Conservation (phyloP, 1,140 invertebrate genomes). For the Eumaeus atala region DNA sequence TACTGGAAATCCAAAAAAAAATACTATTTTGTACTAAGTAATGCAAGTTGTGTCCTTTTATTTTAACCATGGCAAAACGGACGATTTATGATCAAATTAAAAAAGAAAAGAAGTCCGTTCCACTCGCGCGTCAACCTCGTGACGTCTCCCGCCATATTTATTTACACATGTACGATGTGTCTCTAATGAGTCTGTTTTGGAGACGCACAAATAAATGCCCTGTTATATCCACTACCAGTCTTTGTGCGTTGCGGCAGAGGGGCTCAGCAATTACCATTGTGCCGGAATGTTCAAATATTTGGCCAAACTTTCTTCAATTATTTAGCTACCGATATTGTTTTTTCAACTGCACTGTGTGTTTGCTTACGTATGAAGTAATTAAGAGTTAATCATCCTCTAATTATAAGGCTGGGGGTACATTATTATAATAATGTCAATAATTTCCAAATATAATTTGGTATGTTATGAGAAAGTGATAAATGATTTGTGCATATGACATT, state of each 20-base stretch:
- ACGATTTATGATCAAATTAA: background rate
- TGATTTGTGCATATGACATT: too few relatives aligned
- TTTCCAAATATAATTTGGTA: too few relatives aligned
- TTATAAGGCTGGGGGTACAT: background rate
- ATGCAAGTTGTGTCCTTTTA: too few relatives aligned
- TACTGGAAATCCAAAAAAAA: too few relatives aligned
- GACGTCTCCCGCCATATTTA: conserved; percentile 49
- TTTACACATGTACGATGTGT: conserved; percentile 67
- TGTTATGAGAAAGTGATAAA: too few relatives aligned
- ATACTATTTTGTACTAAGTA: too few relatives aligned
- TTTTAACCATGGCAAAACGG: too few relatives aligned
- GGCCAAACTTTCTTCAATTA: conserved; percentile 65
- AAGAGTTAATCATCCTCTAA: conserved; percentile 12
- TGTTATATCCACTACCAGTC: conserved; percentile 65
- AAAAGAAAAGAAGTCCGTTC: conserved; percentile 18
- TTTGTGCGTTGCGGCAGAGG: conserved; percentile 45
- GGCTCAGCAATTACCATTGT: conserved; percentile 54
- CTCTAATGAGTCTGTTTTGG: conserved; percentile 58
- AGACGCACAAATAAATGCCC: conserved; percentile 47
- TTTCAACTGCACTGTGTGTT: conserved; percentile 36
- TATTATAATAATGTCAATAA: too few relatives aligned
- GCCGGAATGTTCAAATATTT: conserved; percentile 63
- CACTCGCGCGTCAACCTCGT: conserved; percentile 45
- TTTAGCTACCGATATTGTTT: conserved; percentile 67
- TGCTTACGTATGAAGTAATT: conserved; percentile 17